Evolutionary conservation across 23 tunicate species (phyloP), one percentile per base, ranked within the genome.

Genomic region (Halocynthia roretzi): DNA sequence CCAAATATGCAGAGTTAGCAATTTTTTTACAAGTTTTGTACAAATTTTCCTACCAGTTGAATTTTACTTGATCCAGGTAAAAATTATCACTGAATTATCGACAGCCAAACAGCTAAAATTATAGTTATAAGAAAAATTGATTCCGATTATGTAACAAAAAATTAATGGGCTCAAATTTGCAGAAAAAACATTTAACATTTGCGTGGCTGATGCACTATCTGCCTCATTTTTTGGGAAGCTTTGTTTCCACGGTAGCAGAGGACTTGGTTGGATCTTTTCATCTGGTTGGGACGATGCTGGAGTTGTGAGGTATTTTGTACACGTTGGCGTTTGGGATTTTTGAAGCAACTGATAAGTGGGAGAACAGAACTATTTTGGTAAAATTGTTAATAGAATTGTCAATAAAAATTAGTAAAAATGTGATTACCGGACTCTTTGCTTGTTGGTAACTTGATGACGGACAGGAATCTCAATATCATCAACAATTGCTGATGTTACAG

Each of bases 151-250:
- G 44, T 4, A 0, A 31, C 44, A 31, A 4, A 31, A n/a, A 31
- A 31, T 31, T 31, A 31, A 31, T 31, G 44, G 44, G 44, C 4
- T 31, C 44, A 31, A 31, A 31, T 31, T 31, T 4, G 44, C 4
- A 31, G 44, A 40, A 52, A 54, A 7, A 53, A 52, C 10, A 54
- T 54, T 74, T 74, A 74, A 54, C 12, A 74, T 74, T 87, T 87
- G 62, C 93, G 83, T 15, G 93, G 93, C 56, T 87, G 93, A 52
- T 87, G 93, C 62, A 87, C 93, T 7, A 76, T 71, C 56, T 87
- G 93, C 6, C 93, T 78, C 93, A 87, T 87, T 49, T 87, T 87
- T 61, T 87, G 86, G 49, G 76, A 51, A 10, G 83, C 80, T 50
- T 82, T 82, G 80, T 82, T 69, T 77, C 72, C 71, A 50, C 93